phyloP scores from a whole-genome alignment of 1,140 invertebrate genomes.

The Lucilia sericata region DNA sequence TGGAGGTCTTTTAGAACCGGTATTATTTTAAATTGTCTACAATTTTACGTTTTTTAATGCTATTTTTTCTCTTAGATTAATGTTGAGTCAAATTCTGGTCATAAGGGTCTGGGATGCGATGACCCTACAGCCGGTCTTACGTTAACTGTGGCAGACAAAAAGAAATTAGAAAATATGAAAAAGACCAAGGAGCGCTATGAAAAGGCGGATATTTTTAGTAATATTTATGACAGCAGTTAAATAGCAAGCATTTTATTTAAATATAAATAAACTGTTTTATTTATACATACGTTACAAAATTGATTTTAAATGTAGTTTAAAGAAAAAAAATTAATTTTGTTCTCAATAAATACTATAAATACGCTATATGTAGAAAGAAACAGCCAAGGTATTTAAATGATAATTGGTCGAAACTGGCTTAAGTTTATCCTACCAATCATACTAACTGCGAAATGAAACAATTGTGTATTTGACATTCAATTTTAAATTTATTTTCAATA shows the following conservation, averaged over 20 bases:
- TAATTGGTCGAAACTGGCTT: too few species aligned
- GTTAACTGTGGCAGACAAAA: constrained; percentile 53
- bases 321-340: not conserved
- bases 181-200: constrained; percentile 69
- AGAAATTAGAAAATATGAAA: constrained; percentile 64
- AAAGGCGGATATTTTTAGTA: constrained; percentile 61
- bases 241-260: not conserved
- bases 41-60: not conserved
- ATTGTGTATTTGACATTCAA: not conserved
- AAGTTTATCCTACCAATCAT: too few species aligned
- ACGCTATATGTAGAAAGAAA: too few species aligned
- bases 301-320: too few species aligned
- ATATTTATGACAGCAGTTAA: constrained; percentile 43
- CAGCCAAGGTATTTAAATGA: too few species aligned
- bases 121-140: constrained; percentile 23
- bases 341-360: too few species aligned
- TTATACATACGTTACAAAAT: too few species aligned
- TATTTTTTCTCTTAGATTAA: constrained; percentile 56
- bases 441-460: not conserved
- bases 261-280: too few species aligned
- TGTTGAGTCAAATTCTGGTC: constrained; percentile 62
- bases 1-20: constrained; percentile 80
- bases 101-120: constrained; percentile 60
- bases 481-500: not conserved
- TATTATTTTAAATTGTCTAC: constrained; percentile 69